Evolutionary conservation across 2,797 vertebrate genomes (phyloP), one percentile per base, ranked within the genome.

Genomic region (Oreonectes daqikongensis): DNA sequence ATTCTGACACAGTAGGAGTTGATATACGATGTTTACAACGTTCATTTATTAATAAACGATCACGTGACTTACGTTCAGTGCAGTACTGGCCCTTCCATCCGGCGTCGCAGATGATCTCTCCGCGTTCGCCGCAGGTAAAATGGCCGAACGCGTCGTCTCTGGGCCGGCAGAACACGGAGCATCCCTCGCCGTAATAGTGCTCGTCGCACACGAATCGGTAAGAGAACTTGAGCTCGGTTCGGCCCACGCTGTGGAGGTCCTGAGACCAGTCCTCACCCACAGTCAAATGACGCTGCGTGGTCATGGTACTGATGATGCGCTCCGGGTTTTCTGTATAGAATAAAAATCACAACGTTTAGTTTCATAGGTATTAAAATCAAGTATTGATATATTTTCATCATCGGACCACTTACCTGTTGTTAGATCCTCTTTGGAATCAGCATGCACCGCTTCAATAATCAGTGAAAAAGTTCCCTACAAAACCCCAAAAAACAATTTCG

Each of bases 11-110:
- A 8, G 32, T 35, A n/a, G n/a, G n/a, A n/a, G n/a, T 35, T 35
- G 32, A 35, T 35, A 35, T 0, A 35, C 35, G 6, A 50, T 18
- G 18, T 50, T 50, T 50, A 24, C 20, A 10, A 24, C 1, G 9
- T 52, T 52, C 7, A 10, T 15, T 7, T n/a, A 59, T 20, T 28
- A 52, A 40, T 20, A 26, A 0, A 46, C 8, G 35, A 12, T 30
- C n/a, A 30, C 2, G 0, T 50, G 17, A 95, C 97, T 97, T 86
- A 99, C 97, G 91, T 66, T 98, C 96, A 0, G 96, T 96, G 90
- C 97, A 98, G 93, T 99, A 98, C 63, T 94, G 94, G 5, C 97
- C 97, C 81, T 95, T 97, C 97, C 97, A 99, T 42, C 97, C 97
- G 0, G 97, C 90, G 83, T 97, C 94, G 84, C 97, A 99, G 85